Evolutionary conservation across 1,140 invertebrate genomes (phyloP), one percentile per base, ranked within the genome.

Genomic region (Drosophila nasuta): DNA sequence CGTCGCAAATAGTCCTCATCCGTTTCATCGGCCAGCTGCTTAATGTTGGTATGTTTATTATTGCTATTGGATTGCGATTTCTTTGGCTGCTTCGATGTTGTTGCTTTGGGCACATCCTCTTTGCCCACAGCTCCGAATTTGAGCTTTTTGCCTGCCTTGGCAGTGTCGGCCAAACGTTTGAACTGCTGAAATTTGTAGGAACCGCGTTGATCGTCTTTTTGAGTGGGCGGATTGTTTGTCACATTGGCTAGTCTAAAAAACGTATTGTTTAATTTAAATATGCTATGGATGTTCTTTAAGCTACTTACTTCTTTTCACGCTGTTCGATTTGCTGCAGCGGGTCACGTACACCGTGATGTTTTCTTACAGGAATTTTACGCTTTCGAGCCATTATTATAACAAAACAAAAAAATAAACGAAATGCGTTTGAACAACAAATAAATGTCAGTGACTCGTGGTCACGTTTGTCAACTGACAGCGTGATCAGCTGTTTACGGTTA

Each of bases 11-110:
- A 95, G n/a, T 81, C 79, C 20, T 86, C 46, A 2, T 92, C 69
- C 11, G 66, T 91, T 82, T 95, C 95, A 13, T 92, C 93, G 2
- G 85, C 77, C 41, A 79, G 83, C 75, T 94, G 94, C 45, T 90
- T 79, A 7, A 92, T 91, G 13, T 78, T 75, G 15, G 49, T 0
- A 56, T 45, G 45, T 66, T 75, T 10, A 51, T 56, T 56, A 4
- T 17, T 15, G 1, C 7, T 25, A 17, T 20, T 20, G 30, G 33
- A n/a, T 15, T 65, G 38, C 5, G 30, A 38, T 13, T 78, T 82
- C 28, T 59, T 43, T 11, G 35, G 35, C 6, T 11, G 35, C 10
- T 48, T 64, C 13, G 20, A 33, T n/a, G 20, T 17, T 10, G 67
- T 17, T 13, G 67, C 20, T 33, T 80, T 88, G 1, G 76, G 74